Percentiles rank a stretch among this genome's conserved stretches.
These are phyloP conservation scores for Drosophila erecta DNA, from an alignment of 1,140 invertebrate species.

Conservation along the genomic window DNA sequence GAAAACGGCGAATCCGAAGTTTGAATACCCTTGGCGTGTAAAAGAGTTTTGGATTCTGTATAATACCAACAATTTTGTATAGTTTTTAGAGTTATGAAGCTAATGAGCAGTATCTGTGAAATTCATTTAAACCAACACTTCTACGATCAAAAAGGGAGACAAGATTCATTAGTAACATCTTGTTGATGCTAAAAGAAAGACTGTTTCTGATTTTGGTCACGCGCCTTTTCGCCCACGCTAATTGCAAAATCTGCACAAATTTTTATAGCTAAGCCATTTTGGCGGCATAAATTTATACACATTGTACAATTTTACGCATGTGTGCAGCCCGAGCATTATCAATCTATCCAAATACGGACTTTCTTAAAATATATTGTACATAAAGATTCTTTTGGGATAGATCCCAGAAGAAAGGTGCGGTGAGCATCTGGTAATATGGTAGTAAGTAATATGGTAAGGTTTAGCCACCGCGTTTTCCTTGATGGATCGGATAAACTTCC, in stretches of 20 bases:
- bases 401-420: not conserved
- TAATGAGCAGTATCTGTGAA: too few relatives aligned
- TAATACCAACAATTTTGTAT: too few relatives aligned
- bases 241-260: conserved; percentile 3
- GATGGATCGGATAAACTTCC: not conserved
- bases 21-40: not conserved
- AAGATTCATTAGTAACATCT: not conserved
- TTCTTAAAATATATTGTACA: not conserved
- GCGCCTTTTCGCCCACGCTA: conserved; percentile 11
- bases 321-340: too few relatives aligned
- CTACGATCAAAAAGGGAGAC: too few relatives aligned
- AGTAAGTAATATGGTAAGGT: not conserved
- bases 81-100: too few relatives aligned
- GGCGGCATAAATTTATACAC: not conserved
- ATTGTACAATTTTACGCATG: too few relatives aligned
- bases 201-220: not conserved
- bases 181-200: not conserved
- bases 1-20: not conserved
- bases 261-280: not conserved
- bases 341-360: too few relatives aligned
- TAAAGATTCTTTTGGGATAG: too few relatives aligned
- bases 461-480: not conserved
- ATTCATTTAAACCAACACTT: not conserved
- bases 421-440: not conserved
- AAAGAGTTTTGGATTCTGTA: too few relatives aligned